Evolutionary conservation across 2,797 vertebrate species (phyloP), one percentile per base, ranked within the genome.

Genomic region (Galago senegalensis): DNA sequence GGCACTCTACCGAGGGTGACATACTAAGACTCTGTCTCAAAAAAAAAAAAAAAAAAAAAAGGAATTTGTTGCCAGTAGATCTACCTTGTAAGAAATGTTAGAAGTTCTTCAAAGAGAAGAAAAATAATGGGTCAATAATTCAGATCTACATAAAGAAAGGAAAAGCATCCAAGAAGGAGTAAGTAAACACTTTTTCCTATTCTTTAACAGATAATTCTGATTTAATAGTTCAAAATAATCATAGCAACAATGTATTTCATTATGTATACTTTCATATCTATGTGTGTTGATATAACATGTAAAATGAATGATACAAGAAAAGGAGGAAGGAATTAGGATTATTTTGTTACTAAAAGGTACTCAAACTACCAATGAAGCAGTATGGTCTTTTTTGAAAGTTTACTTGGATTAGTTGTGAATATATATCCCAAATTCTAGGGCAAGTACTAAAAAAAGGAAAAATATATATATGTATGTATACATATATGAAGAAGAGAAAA

Each of bases 41-140:
- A 53, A 53, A 49, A 49, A 49, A 46, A 46, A 46, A 11, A 10
- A 10, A 14, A 16, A 40, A 43, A 43, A 43, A 43, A 63, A 31
- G 14, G 40, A 56, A 16, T 53, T 31, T 27, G 2, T 87, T 81
- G 43, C 49, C 25, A 53, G 10, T n/a, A 69, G 29, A 31, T n/a
- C 61, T 77, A 12, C 23, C 34, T 58, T 75, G 23, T 29, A 69
- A 46, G 43, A 76, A 89, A 93, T 56, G 13, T 65, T 83, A 37
- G 21, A 67, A 93, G 34, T 58, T 82, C 10, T 89, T 83, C 53
- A 81, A n/a, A 93, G 53, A 73, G 60, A 75, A 82, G 49, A 40
- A 83, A 89, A 69, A 70, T n/a, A 73, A 69, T 56, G 81, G n/a
- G 9, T 31, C 18, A 81, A 27, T 88, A 83, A 56, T 16, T 63